Evolutionary conservation across 2,797 vertebrate species (phyloP).

Genomic region (Schizopygopsis malacanthus): DNA sequence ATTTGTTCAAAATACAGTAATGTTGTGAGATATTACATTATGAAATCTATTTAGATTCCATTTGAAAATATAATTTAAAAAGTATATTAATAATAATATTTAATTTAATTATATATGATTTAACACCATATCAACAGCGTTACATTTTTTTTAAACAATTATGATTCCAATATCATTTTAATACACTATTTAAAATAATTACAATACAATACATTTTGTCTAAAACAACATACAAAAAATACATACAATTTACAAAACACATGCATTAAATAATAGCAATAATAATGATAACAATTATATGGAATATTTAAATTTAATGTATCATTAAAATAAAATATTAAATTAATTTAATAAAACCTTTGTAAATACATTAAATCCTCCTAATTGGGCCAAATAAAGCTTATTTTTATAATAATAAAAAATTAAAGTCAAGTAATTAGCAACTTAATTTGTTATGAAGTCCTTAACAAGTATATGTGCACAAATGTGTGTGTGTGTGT

Average conservation of each 20-base stretch:
- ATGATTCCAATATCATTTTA: neutral
- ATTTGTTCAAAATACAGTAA: too few relatives aligned
- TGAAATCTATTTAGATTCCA: too few relatives aligned
- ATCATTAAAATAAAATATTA: too few relatives aligned
- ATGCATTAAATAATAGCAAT: neutral
- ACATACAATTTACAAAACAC: neutral
- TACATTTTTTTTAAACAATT: neutral
- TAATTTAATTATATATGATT: neutral
- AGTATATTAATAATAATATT: neutral
- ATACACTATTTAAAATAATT: neutral
- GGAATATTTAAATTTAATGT: neutral
- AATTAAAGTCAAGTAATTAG: neutral
- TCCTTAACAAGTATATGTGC: neutral
- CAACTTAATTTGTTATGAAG: neutral
- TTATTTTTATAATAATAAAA: neutral
- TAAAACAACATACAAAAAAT: neutral
- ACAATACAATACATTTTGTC: neutral
- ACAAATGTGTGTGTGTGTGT: too few relatives aligned
- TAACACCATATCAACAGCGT: neutral
- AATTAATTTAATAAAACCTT: too few relatives aligned
- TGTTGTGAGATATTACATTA: too few relatives aligned
- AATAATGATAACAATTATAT: neutral
- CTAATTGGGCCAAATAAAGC: neutral
- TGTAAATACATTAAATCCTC: too few relatives aligned
- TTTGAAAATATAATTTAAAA: too few relatives aligned